Conservation (phyloP, 2,888 invertebrate species). For the Tribolium freemani region DNA sequence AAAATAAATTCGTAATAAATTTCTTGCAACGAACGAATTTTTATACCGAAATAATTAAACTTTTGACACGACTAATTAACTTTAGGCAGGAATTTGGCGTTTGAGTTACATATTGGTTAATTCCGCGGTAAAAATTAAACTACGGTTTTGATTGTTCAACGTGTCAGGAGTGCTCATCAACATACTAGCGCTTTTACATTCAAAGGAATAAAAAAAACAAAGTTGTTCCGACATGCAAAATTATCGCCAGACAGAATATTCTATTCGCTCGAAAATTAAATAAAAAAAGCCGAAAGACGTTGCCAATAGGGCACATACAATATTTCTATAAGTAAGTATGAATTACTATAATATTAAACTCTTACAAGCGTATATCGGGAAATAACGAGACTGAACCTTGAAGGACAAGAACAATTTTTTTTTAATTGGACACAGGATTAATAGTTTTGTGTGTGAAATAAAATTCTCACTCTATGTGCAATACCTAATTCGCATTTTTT, state of each 20-base stretch:
- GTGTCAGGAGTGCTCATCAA: constrained; percentile 15
- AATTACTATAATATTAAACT: too few relatives aligned
- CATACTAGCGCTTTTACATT: background rate
- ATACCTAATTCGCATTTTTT: too few relatives aligned
- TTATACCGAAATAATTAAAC: constrained; percentile 35
- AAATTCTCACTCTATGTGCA: too few relatives aligned
- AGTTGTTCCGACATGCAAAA: background rate
- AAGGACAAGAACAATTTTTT: too few relatives aligned
- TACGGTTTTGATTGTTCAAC: constrained; percentile 14
- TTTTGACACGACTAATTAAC: constrained; percentile 45
- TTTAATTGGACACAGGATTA: too few relatives aligned
- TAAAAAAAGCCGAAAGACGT: background rate
- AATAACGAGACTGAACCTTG: too few relatives aligned
- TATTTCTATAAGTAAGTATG: too few relatives aligned
- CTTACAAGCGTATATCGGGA: too few relatives aligned
- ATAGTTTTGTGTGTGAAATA: too few relatives aligned
- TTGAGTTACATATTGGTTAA: constrained; percentile 31
- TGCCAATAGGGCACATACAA: too few relatives aligned
- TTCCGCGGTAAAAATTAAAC: constrained; percentile 35
- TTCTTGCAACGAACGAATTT: constrained; percentile 23
- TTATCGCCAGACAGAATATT: background rate
- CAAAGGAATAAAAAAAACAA: background rate
- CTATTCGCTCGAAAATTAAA: background rate
- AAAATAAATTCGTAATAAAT: constrained; percentile 7
- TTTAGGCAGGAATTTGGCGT: constrained; percentile 21